phyloP scores from a whole-genome alignment of 2,797 vertebrate species.

The Sebastes hubbsi region DNA sequence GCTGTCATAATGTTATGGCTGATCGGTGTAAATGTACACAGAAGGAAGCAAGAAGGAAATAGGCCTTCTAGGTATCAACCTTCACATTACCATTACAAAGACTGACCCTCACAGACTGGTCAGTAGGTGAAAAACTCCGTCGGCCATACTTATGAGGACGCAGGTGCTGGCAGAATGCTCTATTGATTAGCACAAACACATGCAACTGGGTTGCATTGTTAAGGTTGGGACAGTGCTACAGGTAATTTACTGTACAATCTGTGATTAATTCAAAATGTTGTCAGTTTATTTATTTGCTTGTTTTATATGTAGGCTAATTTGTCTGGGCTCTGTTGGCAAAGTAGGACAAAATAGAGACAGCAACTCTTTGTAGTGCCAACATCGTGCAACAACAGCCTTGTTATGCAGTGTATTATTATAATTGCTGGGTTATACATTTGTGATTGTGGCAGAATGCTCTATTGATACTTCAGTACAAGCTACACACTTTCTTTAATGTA shows the following conservation, averaged over 20 bases:
- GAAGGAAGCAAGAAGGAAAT: neutral
- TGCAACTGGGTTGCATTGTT: too few species aligned
- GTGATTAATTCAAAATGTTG: slow-evolving; percentile 7
- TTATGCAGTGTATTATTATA: neutral
- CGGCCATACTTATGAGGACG: neutral
- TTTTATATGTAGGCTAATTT: neutral
- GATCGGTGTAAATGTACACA: neutral
- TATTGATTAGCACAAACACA: too few species aligned
- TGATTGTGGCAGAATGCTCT: too few species aligned
- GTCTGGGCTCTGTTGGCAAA: neutral
- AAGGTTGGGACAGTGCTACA: neutral
- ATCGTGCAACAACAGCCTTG: neutral
- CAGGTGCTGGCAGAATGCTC: neutral
- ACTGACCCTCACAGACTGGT: neutral
- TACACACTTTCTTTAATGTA: neutral
- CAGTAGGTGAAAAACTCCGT: neutral
- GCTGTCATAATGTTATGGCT: too few species aligned
- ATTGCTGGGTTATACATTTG: neutral
- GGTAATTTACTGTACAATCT: neutral
- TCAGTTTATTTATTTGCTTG: neutral
- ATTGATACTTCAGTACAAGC: too few species aligned
- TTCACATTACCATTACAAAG: neutral
- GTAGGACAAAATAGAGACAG: too few species aligned
- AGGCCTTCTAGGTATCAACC: neutral
- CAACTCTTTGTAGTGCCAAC: neutral